phyloP scores from a whole-genome alignment of 2,888 invertebrate species.

The Drosophila austrosaltans region DNA sequence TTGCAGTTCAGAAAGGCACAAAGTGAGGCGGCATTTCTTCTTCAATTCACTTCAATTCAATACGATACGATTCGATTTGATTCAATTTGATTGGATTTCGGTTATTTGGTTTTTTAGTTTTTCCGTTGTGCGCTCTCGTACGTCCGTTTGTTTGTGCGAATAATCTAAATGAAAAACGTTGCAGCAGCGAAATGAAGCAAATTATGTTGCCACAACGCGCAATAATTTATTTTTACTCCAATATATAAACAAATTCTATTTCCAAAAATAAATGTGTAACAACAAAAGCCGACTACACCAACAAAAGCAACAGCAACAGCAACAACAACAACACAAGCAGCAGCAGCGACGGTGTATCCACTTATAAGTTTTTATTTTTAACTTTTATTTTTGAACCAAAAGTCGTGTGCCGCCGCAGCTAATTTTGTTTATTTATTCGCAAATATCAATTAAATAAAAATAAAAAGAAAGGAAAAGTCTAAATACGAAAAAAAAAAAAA shows the following conservation, averaged over 20 bases:
- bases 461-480: conserved; percentile 11
- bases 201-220: conserved; percentile 55
- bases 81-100: conserved; percentile 14
- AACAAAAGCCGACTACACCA: conserved; percentile 34
- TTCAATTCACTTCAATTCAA: conserved; percentile 2
- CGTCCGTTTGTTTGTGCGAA: conserved; percentile 15
- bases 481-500: conserved; percentile 18
- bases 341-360: conserved; percentile 58
- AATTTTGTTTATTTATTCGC: conserved; percentile 48
- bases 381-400: conserved; percentile 45
- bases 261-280: conserved; percentile 69
- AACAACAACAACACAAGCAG: conserved; percentile 42
- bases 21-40: conserved; percentile 11
- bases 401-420: conserved; percentile 32
- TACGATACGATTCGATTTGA: background rate
- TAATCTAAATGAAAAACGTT: conserved; percentile 11
- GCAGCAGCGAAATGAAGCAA: conserved; percentile 28
- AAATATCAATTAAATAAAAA: conserved; percentile 38
- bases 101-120: conserved; percentile 43
- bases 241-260: conserved; percentile 76
- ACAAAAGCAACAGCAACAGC: conserved; percentile 48
- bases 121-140: conserved; percentile 15
- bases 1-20: conserved; percentile 8
- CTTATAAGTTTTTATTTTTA: conserved; percentile 63
- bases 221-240: conserved; percentile 74